Percentiles rank a stretch among this genome's conserved stretches.
phyloP scores from a whole-genome alignment of 1,140 invertebrate genomes.

The Drosophila kepulauana region DNA sequence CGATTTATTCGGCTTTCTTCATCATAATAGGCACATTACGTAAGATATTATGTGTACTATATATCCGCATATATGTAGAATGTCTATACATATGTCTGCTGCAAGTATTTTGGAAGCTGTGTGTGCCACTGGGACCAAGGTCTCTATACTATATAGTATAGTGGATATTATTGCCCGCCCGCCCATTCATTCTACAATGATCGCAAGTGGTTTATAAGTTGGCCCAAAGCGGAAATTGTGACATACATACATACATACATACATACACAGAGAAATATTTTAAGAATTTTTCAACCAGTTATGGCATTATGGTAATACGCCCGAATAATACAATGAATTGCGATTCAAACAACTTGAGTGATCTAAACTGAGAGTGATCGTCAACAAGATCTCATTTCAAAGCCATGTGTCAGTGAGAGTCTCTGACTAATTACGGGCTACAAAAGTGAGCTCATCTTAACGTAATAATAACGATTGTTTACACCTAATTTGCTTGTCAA shows the following conservation, averaged over 20 bases:
- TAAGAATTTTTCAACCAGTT: constrained; percentile 24
- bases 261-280: constrained; percentile 25
- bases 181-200: constrained; percentile 27
- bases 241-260: constrained; percentile 67
- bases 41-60: constrained; percentile 42
- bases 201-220: constrained; percentile 22
- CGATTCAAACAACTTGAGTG: constrained; percentile 12
- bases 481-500: constrained; percentile 16
- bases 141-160: constrained; percentile 1
- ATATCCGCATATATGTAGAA: background rate
- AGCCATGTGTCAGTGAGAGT: background rate
- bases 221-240: constrained; percentile 62
- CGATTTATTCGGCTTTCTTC: constrained; percentile 39
- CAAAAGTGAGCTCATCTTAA: constrained; percentile 54
- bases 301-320: constrained; percentile 14
- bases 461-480: constrained; percentile 1
- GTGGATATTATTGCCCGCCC: background rate
- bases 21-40: constrained; percentile 68
- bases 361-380: background rate
- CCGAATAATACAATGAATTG: constrained; percentile 19
- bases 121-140: constrained; percentile 2
- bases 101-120: constrained; percentile 31
- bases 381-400: constrained; percentile 1
- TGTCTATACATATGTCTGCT: constrained; percentile 3
- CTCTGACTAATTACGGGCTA: background rate